Base-by-base conservation (phyloP, 1,140 invertebrate species). In the Drosophila lacteicornis region DNA sequence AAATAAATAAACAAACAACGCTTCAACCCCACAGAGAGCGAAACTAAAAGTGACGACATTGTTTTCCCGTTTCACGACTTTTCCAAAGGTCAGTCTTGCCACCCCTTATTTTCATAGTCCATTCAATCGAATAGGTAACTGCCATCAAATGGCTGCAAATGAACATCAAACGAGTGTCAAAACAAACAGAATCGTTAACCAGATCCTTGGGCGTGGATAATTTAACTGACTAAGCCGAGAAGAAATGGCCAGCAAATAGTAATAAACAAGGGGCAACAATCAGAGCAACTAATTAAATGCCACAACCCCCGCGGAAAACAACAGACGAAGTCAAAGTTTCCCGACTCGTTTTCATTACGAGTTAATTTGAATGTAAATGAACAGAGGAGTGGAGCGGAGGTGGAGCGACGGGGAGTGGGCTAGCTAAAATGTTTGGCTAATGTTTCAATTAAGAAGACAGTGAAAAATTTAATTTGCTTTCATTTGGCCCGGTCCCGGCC, bases 321-420 rank as follows among this genome's bases (percentile, higher is more conserved):
- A 59, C 19, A 58, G 73, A 57, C 60, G 42, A 56, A 76, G 73
- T 77, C 67, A 75, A 76, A 87, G 83, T 87, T 73, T 63, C 61
- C 65, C 78, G 86, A 90, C 85, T 88, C 85, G 81, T 90, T 88
- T 90, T 90, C 88, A 91, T 91, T 91, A 91, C 90, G 88, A 91
- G 88, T 91, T 91, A 91, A 91, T 91, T 91, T 91, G 85, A 91
- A 91, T 91, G 88, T 91, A 91, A 91, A 91, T 91, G 90, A 90
- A 91, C 83, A 80, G 51, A 70, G 74, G 19, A 50, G 36, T 36
- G 71, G 38, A 51, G 33, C 11, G 36, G 11, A 36, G 36, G 36
- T 17, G 33, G 51, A 15, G 19, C 25, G 1, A 22, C 53, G 45
- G 19, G n/a, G 65, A 27, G 42, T 49, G 74, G 25, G 69, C 42